Base-by-base conservation (phyloP, 1,140 invertebrate species). In the Chionoecetes opilio region DNA sequence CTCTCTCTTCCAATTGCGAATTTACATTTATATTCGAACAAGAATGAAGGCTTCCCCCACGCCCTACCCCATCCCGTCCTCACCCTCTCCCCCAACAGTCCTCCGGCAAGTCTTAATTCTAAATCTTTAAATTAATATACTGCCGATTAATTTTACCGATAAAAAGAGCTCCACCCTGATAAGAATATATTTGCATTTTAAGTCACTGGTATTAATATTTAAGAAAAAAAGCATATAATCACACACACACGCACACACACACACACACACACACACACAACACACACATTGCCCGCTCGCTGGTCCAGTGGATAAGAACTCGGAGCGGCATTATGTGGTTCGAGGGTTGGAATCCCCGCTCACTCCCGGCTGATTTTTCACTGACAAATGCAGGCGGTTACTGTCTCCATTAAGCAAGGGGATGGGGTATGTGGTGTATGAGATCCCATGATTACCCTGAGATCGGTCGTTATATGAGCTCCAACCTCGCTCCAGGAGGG, bases 231-330 rank as follows among this genome's bases (percentile, higher is more conserved):
- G 11, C 63, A 5, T 75, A 75, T 75, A 75, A 75, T 75, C 63
- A 75, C 63, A 75, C 63, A 75, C 63, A 75, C 63, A 75, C 63
- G n/a, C 63, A 75, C 63, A 75, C 63, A 75, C 63, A 75, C 63
- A 75, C 63, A 75, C 63, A 75, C 63, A 75, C 63, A 75, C 63
- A 75, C 63, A 75, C 63, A 75, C 63, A 75, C 63, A 75, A 75
- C 63, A 75, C 63, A 75, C 63, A 75, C 63, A 75, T 26, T n/a
- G n/a, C n/a, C n/a, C n/a, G n/a, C n/a, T n/a, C n/a, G n/a, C n/a
- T n/a, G n/a, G n/a, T n/a, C n/a, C n/a, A n/a, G n/a, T n/a, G n/a
- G n/a, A n/a, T n/a, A n/a, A n/a, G n/a, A n/a, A n/a, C n/a, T n/a
- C n/a, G n/a, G n/a, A n/a, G n/a, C n/a, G n/a, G n/a, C n/a, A n/a